Evolutionary conservation across 2,113 vertebrate species (phyloP).

Genomic region (Holacanthus passer): DNA sequence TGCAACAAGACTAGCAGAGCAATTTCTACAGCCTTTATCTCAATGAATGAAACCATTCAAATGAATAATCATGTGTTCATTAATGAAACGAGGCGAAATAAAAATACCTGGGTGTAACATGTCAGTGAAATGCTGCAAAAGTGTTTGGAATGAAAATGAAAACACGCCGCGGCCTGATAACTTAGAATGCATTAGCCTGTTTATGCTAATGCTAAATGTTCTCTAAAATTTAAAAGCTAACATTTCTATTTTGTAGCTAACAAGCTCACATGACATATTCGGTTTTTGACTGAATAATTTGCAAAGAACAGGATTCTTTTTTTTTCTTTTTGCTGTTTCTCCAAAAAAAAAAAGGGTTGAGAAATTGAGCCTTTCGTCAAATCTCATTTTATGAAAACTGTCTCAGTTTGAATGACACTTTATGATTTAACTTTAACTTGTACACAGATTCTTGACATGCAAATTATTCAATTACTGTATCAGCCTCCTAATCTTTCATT

Average conservation of each 20-base stretch:
- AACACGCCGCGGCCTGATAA: not conserved
- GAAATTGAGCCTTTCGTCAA: not conserved
- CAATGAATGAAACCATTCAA: too few relatives aligned
- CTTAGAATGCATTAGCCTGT: not conserved
- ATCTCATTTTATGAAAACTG: not conserved
- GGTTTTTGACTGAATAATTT: too few relatives aligned
- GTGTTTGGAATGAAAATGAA: too few relatives aligned
- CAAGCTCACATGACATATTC: too few relatives aligned
- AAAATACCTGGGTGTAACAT: too few relatives aligned
- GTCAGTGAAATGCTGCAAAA: too few relatives aligned
- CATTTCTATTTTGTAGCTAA: not conserved
- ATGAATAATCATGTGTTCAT: too few relatives aligned
- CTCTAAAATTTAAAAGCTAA: not conserved
- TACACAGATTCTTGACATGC: not conserved
- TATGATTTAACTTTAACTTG: not conserved
- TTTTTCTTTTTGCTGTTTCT: not conserved
- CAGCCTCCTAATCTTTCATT: conserved; percentile 44
- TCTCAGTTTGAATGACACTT: not conserved
- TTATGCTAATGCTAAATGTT: not conserved
- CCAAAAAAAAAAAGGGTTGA: not conserved
- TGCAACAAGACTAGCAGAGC: too few relatives aligned
- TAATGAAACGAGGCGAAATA: too few relatives aligned
- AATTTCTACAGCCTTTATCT: too few relatives aligned
- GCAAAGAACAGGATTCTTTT: too few relatives aligned
- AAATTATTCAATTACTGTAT: conserved; percentile 8